Evolutionary conservation across 2,888 invertebrate genomes (phyloP).

Genomic region (Apodemia zela): DNA sequence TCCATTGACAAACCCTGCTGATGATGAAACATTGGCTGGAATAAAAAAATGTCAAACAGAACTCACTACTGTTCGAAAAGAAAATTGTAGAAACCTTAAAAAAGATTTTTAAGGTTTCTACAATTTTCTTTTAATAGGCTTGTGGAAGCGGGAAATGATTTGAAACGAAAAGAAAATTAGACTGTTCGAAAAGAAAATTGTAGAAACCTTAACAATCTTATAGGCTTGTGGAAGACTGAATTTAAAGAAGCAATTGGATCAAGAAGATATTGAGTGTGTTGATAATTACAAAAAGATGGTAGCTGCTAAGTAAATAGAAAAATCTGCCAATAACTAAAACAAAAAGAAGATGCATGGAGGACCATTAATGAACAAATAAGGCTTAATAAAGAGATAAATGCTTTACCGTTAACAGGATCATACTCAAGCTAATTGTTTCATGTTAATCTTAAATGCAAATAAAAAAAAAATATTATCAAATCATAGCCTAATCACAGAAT

Average conservation of each 20-base stretch:
- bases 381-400: slow-evolving; percentile 75
- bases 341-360: slow-evolving; percentile 89
- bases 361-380: slow-evolving; percentile 84
- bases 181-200: no score
- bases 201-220: no score
- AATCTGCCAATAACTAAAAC: slow-evolving; percentile 88
- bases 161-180: no score
- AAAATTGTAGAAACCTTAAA: slow-evolving; percentile 88
- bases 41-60: slow-evolving; percentile 93
- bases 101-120: no score
- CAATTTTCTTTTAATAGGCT: slow-evolving; percentile 82
- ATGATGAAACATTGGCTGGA: slow-evolving; percentile 93
- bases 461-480: slow-evolving; percentile 8
- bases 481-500: no score
- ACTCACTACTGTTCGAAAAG: slow-evolving; percentile 86
- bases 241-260: slow-evolving; percentile 86
- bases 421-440: slow-evolving; percentile 57
- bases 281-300: slow-evolving; percentile 92
- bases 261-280: slow-evolving; percentile 87
- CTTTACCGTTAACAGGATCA: slow-evolving; percentile 70
- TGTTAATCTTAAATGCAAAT: slow-evolving; percentile 15
- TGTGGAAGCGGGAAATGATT: slow-evolving; percentile 90
- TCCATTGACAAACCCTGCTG: slow-evolving; percentile 82
- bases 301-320: slow-evolving; percentile 89
- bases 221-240: no score